phyloP scores from a whole-genome alignment of 2,797 vertebrate genomes.

The Gymnothorax reevesii region DNA sequence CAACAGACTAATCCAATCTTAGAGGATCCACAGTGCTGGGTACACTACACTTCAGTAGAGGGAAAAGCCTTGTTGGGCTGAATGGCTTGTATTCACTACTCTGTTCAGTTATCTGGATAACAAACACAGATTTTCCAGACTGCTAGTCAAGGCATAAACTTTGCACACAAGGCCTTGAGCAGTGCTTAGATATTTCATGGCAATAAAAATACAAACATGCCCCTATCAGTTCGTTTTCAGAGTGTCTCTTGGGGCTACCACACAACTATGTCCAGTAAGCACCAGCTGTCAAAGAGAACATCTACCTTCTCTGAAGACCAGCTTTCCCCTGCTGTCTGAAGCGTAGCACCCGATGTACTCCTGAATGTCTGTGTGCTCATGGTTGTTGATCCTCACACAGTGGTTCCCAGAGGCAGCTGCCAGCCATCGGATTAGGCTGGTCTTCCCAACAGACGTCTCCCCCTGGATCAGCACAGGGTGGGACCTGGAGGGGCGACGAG shows the following conservation, averaged over 20 bases:
- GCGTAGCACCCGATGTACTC: constrained; percentile 98
- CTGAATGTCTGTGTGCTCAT: constrained; percentile 97
- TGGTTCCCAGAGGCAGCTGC: constrained; percentile 90
- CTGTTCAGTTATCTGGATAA: too few species aligned
- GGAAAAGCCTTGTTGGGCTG: too few species aligned
- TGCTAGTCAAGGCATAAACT: neutral
- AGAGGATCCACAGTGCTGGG: too few species aligned
- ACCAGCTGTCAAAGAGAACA: neutral
- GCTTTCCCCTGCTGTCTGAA: constrained; percentile 82
- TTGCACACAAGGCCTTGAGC: neutral
- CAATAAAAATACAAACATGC: neutral
- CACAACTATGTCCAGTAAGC: neutral
- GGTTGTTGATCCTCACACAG: constrained; percentile 96
- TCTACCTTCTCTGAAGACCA: constrained; percentile 92
- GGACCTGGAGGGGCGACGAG: constrained; percentile 64
- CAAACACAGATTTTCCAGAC: too few species aligned
- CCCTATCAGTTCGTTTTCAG: neutral
- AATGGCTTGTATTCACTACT: too few species aligned
- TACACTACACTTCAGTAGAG: too few species aligned
- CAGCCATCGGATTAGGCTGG: constrained; percentile 91
- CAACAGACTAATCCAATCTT: too few species aligned
- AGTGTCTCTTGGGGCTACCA: neutral
- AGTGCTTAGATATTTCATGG: neutral
- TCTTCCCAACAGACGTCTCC: constrained; percentile 97
- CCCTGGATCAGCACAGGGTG: constrained; percentile 95